Evolutionary conservation across 35 echinoderm and acorn worm species (phyloP), one percentile per base, ranked within the genome.

Genomic region (Anneissia japonica): DNA sequence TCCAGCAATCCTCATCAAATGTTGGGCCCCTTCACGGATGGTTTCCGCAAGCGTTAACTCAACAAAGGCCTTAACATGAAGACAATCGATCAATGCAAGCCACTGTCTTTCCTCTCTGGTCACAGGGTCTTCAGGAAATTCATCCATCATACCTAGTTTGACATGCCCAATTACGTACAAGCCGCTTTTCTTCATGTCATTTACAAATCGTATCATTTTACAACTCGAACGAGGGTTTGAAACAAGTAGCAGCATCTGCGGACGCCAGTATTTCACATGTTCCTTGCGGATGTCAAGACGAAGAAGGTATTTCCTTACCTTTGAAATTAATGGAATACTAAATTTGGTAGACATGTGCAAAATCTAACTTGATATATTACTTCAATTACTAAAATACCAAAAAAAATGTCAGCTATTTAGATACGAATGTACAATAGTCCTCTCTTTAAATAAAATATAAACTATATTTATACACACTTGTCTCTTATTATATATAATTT

Each of bases 261-360:
- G 95, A 32, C 95, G 88, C 95, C 95, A 97, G 85, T 93, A 97
- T 82, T 97, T 97, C 56, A 97, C 95, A 73, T 97, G 95, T 31
- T 93, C 91, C 73, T 97, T 97, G 46, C 95, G 85, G 30, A 82
- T 89, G 76, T 97, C 95, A 34, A 97, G 88, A 32, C 83, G 51
- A 21, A 97, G 81, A 34, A 97, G 86, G 80, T 97, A 97, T 56
- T 97, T 97, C 31, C 95, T 55, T 3, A 97, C 95, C 94, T 97
- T 72, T 32, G 26, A 64, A 19, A 64, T 64, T 19, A 64, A 64
- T 64, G n/a, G n/a, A n/a, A n/a, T n/a, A n/a, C n/a, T n/a, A n/a
- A n/a, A n/a, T n/a, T n/a, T n/a, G n/a, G n/a, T n/a, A n/a, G n/a
- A n/a, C n/a, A n/a, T n/a, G n/a, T n/a, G n/a, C n/a, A n/a, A n/a